phyloP scores from a whole-genome alignment of 1,140 invertebrate genomes.

The Oncopeltus fasciatus region DNA sequence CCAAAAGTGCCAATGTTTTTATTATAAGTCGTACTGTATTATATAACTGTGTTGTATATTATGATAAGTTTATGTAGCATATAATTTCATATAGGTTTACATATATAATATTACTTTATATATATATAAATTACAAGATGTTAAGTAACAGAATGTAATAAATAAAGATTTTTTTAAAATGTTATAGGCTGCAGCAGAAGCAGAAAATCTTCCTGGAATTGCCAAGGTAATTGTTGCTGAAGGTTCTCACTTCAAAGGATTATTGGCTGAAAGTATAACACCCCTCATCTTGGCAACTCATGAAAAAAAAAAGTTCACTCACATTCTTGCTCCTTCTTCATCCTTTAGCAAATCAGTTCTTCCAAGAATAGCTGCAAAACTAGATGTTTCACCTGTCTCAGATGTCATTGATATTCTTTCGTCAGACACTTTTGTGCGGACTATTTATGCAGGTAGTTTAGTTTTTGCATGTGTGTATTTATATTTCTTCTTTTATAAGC shows the following conservation, averaged over 20 bases:
- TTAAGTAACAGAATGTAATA: too few relatives aligned
- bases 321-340: constrained; percentile 82
- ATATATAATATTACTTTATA: too few relatives aligned
- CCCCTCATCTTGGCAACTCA: constrained; percentile 78
- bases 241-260: constrained; percentile 74
- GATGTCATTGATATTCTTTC: constrained; percentile 87
- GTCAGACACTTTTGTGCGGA: constrained; percentile 84
- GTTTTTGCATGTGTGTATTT: too few relatives aligned
- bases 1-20: too few relatives aligned
- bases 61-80: too few relatives aligned
- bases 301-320: constrained; percentile 86
- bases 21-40: too few relatives aligned
- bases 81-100: too few relatives aligned
- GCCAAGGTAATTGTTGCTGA: constrained; percentile 81
- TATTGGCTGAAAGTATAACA: constrained; percentile 75
- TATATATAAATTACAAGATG: background rate
- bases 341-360: constrained; percentile 83
- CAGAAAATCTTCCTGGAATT: constrained; percentile 70
- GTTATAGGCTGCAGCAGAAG: constrained; percentile 60
- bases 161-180: constrained; percentile 15
- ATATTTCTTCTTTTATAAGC: too few relatives aligned
- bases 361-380: constrained; percentile 84
- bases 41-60: too few relatives aligned
- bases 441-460: constrained; percentile 92
- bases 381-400: constrained; percentile 90